Conservation (phyloP, 2,888 invertebrate genomes). For the Plebejus anna region DNA sequence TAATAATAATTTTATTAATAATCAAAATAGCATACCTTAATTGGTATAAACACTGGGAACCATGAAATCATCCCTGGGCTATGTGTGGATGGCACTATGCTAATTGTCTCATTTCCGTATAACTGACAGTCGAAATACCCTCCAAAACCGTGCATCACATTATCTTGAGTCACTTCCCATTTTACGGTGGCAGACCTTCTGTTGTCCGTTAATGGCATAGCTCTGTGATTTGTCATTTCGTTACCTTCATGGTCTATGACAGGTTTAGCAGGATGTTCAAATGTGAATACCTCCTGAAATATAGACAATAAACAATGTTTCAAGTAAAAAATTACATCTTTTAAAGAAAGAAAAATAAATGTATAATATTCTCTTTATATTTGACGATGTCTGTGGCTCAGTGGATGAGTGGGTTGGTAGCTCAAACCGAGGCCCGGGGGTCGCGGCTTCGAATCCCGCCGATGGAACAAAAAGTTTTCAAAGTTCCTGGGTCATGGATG, state of each 20-base stretch:
- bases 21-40: constrained; percentile 79
- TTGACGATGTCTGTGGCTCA: too few relatives aligned
- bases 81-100: constrained; percentile 93
- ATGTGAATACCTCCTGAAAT: constrained; percentile 87
- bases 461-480: too few relatives aligned
- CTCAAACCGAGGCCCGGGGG: too few relatives aligned
- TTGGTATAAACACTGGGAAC: constrained; percentile 98
- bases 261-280: constrained; percentile 93
- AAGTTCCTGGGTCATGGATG: too few relatives aligned
- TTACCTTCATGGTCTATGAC: constrained; percentile 82
- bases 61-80: constrained; percentile 97
- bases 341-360: background rate
- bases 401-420: too few relatives aligned
- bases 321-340: background rate
- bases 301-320: background rate
- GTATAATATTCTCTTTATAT: too few relatives aligned
- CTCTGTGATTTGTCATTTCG: constrained; percentile 83
- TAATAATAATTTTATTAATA: background rate
- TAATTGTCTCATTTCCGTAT: constrained; percentile 90
- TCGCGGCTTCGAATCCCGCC: too few relatives aligned
- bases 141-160: constrained; percentile 94
- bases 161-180: constrained; percentile 86
- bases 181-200: constrained; percentile 83
- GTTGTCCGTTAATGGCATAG: constrained; percentile 87
- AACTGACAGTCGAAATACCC: constrained; percentile 96